phyloP scores from a whole-genome alignment of 1,140 invertebrate genomes.

The Nomia melanderi region DNA sequence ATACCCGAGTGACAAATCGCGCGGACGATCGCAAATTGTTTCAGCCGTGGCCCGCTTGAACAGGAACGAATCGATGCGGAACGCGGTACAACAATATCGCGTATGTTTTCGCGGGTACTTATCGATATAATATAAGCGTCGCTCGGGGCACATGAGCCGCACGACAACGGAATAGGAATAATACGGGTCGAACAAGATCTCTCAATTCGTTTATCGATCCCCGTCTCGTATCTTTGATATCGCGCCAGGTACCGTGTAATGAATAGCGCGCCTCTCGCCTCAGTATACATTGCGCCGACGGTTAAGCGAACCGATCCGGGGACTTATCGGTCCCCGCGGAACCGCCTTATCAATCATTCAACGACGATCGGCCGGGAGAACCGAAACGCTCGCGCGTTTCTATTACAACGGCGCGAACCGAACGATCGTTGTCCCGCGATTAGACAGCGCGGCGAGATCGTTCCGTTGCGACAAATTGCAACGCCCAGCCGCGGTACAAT shows the following conservation, averaged over 20 bases:
- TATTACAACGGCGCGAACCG: background rate
- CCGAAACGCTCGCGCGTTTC: slow-evolving; percentile 39
- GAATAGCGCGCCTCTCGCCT: slow-evolving; percentile 2
- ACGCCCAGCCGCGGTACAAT: background rate
- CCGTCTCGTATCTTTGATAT: slow-evolving; percentile 23
- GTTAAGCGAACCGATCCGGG: background rate
- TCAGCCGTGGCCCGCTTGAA: background rate
- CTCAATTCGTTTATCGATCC: slow-evolving; percentile 40
- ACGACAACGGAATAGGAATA: slow-evolving; percentile 33
- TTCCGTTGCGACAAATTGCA: slow-evolving; percentile 39
- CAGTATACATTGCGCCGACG: background rate
- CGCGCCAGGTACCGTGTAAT: background rate
- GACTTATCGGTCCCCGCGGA: slow-evolving; percentile 39
- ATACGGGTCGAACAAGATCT: slow-evolving; percentile 30
- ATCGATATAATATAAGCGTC: slow-evolving; percentile 23
- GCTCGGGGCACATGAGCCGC: no score
- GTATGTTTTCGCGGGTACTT: slow-evolving; percentile 26
- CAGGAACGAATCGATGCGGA: slow-evolving; percentile 37
- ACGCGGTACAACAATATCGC: slow-evolving; percentile 42
- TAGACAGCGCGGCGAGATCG: slow-evolving; percentile 3
- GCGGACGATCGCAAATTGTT: slow-evolving; percentile 24
- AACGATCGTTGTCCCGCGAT: slow-evolving; percentile 25
- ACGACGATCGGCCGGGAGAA: slow-evolving; percentile 23
- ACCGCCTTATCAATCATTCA: slow-evolving; percentile 40
- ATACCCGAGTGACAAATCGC: slow-evolving; percentile 20